Conservation (phyloP, 2,888 invertebrate species). For the Metallyticus violacea region DNA sequence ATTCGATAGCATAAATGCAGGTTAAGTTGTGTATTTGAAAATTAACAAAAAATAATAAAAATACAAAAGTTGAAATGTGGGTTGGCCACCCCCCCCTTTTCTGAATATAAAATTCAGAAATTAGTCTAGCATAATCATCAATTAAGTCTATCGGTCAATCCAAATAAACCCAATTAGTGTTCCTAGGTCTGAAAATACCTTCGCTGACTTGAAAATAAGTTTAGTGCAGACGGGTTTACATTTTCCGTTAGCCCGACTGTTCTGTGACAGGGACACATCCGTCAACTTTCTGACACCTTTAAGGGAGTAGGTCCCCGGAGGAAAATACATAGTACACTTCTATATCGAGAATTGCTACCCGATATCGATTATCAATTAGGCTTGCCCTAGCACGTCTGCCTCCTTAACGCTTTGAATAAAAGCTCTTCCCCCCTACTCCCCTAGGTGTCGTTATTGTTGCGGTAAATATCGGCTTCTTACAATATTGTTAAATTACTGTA, state of each 20-base stretch:
- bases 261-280: background rate
- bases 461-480: background rate
- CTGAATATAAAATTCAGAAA: no score
- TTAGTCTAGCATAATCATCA: no score
- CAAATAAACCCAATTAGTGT: no score
- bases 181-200: no score
- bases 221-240: background rate
- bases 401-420: background rate
- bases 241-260: background rate
- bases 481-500: background rate
- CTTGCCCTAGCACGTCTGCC: background rate
- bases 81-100: no score
- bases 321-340: background rate
- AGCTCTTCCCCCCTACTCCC: background rate
- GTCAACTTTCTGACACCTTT: conserved; percentile 10
- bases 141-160: no score
- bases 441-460: background rate
- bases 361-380: conserved; percentile 14
- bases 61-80: no score
- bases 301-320: background rate
- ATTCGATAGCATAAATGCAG: no score
- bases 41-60: no score
- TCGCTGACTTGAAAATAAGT: no score
- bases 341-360: background rate
- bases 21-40: no score